These are phyloP conservation scores for Scomber colias DNA, from an alignment of 2,113 vertebrate species.

Conservation along the genomic window DNA sequence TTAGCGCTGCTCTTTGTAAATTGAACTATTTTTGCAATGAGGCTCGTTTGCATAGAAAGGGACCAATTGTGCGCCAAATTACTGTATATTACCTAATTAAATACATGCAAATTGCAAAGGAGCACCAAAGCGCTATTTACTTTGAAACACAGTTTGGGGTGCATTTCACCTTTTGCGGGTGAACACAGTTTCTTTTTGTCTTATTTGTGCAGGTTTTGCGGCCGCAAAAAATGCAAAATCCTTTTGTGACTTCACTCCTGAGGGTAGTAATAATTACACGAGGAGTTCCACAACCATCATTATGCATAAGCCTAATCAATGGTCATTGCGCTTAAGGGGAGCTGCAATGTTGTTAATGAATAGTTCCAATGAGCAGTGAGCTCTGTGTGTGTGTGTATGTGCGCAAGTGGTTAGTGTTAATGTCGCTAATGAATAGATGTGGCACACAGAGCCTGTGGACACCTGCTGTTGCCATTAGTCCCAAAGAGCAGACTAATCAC, in stretches of 20 bases:
- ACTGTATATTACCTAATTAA: no score
- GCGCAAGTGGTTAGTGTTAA: constrained; percentile 53
- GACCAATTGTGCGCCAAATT: no score
- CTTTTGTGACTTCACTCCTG: not conserved
- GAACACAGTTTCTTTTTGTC: no score
- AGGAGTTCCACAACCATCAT: constrained; percentile 51
- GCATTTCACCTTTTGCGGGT: no score
- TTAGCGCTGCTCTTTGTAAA: no score
- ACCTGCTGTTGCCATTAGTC: constrained; percentile 73
- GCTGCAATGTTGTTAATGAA: constrained; percentile 64
- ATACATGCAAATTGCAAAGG: no score
- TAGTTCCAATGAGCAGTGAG: constrained; percentile 56
- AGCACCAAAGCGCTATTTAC: no score
- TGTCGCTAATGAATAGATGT: constrained; percentile 67
- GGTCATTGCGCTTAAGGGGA: constrained; percentile 65
- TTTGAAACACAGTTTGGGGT: no score
- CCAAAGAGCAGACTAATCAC: constrained; percentile 67
- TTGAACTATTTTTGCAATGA: no score
- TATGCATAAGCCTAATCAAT: constrained; percentile 74
- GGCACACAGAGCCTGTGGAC: constrained; percentile 66
- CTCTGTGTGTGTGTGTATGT: constrained; percentile 22
- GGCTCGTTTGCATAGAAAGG: no score
- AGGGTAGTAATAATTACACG: constrained; percentile 61
- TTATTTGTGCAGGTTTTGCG: no score
- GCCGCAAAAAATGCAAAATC: no score